Evolutionary conservation across 2,797 vertebrate genomes (phyloP).

Genomic region (Anisognathus igniventris): DNA sequence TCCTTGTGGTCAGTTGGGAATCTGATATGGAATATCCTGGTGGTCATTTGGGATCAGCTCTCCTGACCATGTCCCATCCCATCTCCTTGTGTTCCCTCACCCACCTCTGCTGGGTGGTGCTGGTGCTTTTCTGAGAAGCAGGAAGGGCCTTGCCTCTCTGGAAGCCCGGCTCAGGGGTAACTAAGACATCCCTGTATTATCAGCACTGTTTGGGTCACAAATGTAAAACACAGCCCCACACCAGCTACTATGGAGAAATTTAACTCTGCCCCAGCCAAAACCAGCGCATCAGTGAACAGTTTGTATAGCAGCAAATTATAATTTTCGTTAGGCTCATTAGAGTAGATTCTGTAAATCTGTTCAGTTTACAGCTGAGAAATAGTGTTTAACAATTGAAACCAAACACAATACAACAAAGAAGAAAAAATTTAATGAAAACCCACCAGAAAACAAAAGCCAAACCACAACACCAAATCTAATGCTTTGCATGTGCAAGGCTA

Average conservation of each 20-base stretch:
- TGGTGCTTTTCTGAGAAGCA: background rate
- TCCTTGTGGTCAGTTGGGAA: background rate
- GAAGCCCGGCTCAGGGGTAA: background rate
- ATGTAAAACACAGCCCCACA: background rate
- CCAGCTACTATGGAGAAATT: background rate
- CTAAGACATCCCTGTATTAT: background rate
- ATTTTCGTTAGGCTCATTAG: background rate
- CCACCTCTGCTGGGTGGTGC: background rate
- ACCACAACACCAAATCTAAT: background rate
- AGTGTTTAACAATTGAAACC: background rate
- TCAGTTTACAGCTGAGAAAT: background rate
- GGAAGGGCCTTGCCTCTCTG: background rate
- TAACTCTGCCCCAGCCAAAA: background rate
- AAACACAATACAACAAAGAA: background rate
- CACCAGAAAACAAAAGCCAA: background rate
- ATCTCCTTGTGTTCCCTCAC: background rate
- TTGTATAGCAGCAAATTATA: background rate
- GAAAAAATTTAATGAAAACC: accelerated
- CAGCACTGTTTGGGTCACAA: background rate
- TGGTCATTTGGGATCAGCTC: background rate
- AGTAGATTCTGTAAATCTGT: background rate
- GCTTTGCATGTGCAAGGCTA: background rate
- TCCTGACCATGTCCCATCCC: background rate
- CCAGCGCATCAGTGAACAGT: background rate
- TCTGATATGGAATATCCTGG: background rate